Percentiles rank a stretch among this genome's conserved stretches.
Evolutionary conservation across 2,888 invertebrate genomes (phyloP).

Genomic region (Thyatira batis): DNA sequence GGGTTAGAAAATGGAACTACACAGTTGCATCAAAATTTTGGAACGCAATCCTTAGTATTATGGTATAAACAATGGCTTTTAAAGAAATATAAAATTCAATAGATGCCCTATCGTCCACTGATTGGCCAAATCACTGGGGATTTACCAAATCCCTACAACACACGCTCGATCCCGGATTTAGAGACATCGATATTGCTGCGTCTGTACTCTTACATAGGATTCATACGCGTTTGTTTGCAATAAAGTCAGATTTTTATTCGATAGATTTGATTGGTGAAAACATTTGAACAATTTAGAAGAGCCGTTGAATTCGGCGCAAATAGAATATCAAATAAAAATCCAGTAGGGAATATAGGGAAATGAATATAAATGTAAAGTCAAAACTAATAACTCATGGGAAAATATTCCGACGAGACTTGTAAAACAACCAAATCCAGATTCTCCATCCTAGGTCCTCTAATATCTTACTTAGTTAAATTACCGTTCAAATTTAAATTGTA

Average conservation of each 20-base stretch:
- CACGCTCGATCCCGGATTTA: background rate
- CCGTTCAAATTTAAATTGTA: no score
- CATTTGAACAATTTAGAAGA: background rate
- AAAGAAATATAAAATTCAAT: slow-evolving; percentile 6
- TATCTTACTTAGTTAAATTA: no score
- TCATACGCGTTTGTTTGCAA: background rate
- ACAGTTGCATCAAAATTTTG: background rate
- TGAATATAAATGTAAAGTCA: no score
- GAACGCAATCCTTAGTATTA: background rate
- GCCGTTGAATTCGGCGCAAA: no score
- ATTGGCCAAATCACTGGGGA: slow-evolving; percentile 13
- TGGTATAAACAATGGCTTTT: background rate
- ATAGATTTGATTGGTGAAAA: background rate
- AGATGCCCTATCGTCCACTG: slow-evolving; percentile 4
- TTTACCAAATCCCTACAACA: slow-evolving; percentile 4
- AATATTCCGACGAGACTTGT: no score
- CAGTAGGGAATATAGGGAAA: no score
- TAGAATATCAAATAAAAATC: no score
- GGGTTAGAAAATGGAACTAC: background rate
- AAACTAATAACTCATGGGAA: no score
- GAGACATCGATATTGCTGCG: background rate
- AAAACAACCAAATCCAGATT: no score
- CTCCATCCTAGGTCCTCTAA: no score
- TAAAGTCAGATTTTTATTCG: background rate
- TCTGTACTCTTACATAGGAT: background rate